Conservation (phyloP, 2,888 invertebrate genomes). For the Mythimna pallens region DNA sequence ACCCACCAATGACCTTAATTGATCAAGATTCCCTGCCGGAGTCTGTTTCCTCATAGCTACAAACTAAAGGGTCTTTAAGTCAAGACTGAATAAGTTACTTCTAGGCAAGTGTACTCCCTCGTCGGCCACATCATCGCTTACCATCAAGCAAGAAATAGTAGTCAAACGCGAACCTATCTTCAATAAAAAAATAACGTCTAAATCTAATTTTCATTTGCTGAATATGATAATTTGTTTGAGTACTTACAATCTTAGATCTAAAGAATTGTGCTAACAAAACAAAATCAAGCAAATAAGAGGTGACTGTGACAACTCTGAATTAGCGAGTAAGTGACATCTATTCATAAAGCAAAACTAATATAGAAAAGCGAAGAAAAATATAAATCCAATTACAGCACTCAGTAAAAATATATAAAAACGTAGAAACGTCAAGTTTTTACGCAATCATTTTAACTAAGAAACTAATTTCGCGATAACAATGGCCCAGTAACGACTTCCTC, state of each 20-base stretch:
- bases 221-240: not conserved
- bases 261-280: not conserved
- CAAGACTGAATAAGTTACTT: too few relatives aligned
- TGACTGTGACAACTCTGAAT: not conserved
- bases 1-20: not conserved
- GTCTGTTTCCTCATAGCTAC: too few relatives aligned
- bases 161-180: too few relatives aligned
- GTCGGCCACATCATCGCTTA: too few relatives aligned
- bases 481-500: conserved; percentile 53
- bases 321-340: not conserved
- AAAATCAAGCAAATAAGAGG: not conserved
- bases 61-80: too few relatives aligned
- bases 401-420: conserved; percentile 35
- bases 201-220: not conserved
- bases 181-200: not conserved
- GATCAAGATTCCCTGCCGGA: not conserved
- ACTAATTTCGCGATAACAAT: conserved; percentile 65
- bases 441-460: conserved; percentile 45
- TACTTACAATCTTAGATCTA: not conserved
- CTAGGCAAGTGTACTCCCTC: too few relatives aligned
- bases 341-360: conserved; percentile 1
- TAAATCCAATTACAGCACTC: conserved; percentile 36
- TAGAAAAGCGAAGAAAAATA: not conserved
- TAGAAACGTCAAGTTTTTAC: conserved; percentile 35
- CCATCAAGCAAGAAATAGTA: too few relatives aligned